Percentiles rank a stretch among this genome's conserved stretches.
These are phyloP conservation scores for Protodeltote pygarga DNA, from an alignment of 2,888 invertebrate species.

Conservation along the genomic window DNA sequence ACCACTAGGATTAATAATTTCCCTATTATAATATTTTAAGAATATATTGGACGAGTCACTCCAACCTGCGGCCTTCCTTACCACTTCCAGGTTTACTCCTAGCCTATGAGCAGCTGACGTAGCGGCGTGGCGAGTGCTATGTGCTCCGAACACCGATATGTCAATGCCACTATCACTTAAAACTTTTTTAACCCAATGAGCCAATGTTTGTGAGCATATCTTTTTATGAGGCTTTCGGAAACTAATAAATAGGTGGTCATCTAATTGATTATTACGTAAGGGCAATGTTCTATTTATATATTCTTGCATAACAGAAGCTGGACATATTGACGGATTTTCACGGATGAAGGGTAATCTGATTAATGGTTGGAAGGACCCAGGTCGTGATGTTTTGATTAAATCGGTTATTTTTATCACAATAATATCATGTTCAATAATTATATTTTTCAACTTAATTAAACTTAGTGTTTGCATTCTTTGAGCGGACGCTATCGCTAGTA, in stretches of 20 bases:
- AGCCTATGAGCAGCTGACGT: slow-evolving; percentile 2
- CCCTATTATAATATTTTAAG: slow-evolving; percentile 4
- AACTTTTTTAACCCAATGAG: slow-evolving; percentile 6
- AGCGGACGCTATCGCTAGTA: slow-evolving; percentile 5
- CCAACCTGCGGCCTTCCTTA: slow-evolving; percentile 7
- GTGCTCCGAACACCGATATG: background rate
- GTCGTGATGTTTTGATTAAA: slow-evolving; percentile 30
- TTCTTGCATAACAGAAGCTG: background rate
- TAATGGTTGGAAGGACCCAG: slow-evolving; percentile 5
- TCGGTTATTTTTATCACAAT: slow-evolving; percentile 20
- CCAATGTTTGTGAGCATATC: background rate
- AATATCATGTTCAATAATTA: slow-evolving; percentile 1
- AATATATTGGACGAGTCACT: slow-evolving; percentile 2
- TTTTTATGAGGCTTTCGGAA: slow-evolving; percentile 6
- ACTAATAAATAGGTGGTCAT: slow-evolving; percentile 3
- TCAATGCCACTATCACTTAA: slow-evolving; percentile 4
- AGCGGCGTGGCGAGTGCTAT: slow-evolving; percentile 3
- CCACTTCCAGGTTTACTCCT: slow-evolving; percentile 3
- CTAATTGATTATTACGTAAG: background rate
- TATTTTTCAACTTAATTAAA: slow-evolving; percentile 16
- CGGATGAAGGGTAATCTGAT: slow-evolving; percentile 6
- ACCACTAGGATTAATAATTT: background rate
- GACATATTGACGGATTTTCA: slow-evolving; percentile 1
- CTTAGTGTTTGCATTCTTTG: slow-evolving; percentile 13
- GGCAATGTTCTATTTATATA: slow-evolving; percentile 1